These are phyloP conservation scores for Caenorhabditis inopinata DNA, from an alignment of 1,140 invertebrate species.

Conservation along the genomic window DNA sequence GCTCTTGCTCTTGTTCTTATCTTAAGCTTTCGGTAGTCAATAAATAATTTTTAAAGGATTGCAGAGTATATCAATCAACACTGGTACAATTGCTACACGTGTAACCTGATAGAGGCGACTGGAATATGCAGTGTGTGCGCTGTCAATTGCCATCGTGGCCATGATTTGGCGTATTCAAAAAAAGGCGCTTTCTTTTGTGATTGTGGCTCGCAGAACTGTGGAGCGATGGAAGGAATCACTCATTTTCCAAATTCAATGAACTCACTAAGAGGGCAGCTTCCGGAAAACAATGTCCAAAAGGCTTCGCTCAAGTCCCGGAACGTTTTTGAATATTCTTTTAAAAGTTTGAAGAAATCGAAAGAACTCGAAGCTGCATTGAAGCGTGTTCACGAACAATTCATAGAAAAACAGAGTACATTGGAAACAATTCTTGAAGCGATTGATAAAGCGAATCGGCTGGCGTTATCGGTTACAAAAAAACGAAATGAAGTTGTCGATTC, in stretches of 20 bases:
- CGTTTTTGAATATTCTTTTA: neutral
- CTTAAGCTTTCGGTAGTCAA: too few species aligned
- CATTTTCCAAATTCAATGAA: constrained; percentile 68
- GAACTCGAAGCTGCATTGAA: neutral
- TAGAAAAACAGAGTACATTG: neutral
- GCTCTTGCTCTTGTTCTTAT: too few species aligned
- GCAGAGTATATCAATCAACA: constrained; percentile 92
- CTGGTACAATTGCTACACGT: constrained; percentile 94
- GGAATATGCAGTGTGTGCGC: constrained; percentile 96
- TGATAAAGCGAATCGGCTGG: neutral
- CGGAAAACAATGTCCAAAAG: neutral
- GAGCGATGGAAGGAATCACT: constrained; percentile 77
- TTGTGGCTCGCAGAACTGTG: constrained; percentile 76
- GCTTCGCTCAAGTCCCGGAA: neutral
- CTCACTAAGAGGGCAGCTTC: neutral
- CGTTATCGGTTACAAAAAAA: neutral
- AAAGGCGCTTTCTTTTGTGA: constrained; percentile 98
- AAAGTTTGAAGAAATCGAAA: neutral
- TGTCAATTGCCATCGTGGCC: constrained; percentile 89
- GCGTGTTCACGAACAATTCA: neutral
- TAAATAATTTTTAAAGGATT: too few species aligned
- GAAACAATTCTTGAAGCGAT: neutral
- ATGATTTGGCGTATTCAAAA: constrained; percentile 95
- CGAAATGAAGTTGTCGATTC: neutral
- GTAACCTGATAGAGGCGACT: constrained; percentile 94